phyloP scores from a whole-genome alignment of 2,888 invertebrate genomes.

The Cancer borealis region DNA sequence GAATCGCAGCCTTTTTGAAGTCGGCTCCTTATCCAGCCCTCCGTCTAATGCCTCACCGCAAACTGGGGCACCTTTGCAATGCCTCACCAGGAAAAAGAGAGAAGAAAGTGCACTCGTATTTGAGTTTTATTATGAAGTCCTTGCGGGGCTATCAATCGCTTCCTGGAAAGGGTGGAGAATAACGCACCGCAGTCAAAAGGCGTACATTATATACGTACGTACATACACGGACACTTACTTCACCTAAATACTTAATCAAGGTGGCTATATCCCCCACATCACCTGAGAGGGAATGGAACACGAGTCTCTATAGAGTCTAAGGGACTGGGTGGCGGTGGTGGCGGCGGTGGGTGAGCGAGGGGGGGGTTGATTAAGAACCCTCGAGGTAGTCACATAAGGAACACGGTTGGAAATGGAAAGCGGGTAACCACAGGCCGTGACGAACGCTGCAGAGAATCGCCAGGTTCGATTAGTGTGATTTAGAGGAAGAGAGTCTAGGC shows the following conservation, averaged over 20 bases:
- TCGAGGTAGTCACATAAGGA: conserved; percentile 37
- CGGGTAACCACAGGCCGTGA: conserved; percentile 59
- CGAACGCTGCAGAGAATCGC: conserved; percentile 52
- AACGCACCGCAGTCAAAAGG: not conserved
- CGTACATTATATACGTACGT: not conserved
- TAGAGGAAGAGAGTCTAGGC: conserved; percentile 38
- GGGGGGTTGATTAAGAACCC: conserved; percentile 16
- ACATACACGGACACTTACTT: not conserved
- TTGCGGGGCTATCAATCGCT: not conserved
- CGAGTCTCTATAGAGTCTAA: conserved; percentile 17
- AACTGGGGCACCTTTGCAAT: conserved; percentile 35
- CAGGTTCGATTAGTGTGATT: conserved; percentile 58
- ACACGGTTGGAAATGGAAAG: conserved; percentile 30
- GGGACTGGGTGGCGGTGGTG: not conserved
- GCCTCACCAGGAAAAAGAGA: not conserved
- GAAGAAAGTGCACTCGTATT: conserved; percentile 4
- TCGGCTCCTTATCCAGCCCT: conserved; percentile 7
- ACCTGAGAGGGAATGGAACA: conserved; percentile 4
- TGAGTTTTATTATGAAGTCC: not conserved
- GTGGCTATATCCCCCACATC: not conserved
- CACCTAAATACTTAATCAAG: conserved; percentile 29
- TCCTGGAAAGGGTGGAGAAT: not conserved
- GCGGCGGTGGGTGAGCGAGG: not conserved
- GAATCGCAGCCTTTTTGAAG: not conserved
- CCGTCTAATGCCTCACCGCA: not conserved